Evolutionary conservation across 2,113 vertebrate genomes (phyloP), one percentile per base, ranked within the genome.

Genomic region (Nothocercus julius): DNA sequence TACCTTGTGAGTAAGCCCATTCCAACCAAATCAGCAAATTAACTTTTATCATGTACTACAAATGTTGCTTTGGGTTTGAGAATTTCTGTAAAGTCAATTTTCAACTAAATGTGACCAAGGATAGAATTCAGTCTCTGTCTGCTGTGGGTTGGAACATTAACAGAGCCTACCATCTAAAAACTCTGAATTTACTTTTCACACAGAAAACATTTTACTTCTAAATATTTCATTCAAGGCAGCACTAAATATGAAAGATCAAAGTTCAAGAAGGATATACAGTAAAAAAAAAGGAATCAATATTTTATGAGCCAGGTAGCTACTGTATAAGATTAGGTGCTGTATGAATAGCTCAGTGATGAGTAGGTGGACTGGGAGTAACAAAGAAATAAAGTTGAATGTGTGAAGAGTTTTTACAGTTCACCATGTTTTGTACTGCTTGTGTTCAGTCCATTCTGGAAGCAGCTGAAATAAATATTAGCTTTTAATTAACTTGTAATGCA

Each of bases 221-320:
- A 95, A 91, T 95, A 85, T 94, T 86, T 89, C n/a, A 95, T 95
- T 95, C 70, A 85, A 92, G 80, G 85, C 70, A 95, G 58, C 59
- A 91, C 76, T 82, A 94, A 90, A 58, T 83, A 64, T 91, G 79
- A 76, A 95, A 94, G 82, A 90, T 84, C 87, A 77, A 74, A 63
- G 32, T 85, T 93, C 90, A 93, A 70, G 82, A 62, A 94, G 89
- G 36, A 81, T 74, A 80, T 30, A 54, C 2, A 4, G 40, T 82
- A 44, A 91, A 85, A 49, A 95, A 66, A 79, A 40, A 32, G 49
- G 20, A 78, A 68, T 96, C 81, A 93, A 77, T 80, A 74, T 91
- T 94, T 92, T 83, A 82, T 77, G 82, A 94, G 28, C 27, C 61
- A 70, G 77, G 69, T 82, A 63, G 54, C 25, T 75, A 77, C 70